Conservation (phyloP, 2,888 invertebrate species). For the Pseudanteris insignis region DNA sequence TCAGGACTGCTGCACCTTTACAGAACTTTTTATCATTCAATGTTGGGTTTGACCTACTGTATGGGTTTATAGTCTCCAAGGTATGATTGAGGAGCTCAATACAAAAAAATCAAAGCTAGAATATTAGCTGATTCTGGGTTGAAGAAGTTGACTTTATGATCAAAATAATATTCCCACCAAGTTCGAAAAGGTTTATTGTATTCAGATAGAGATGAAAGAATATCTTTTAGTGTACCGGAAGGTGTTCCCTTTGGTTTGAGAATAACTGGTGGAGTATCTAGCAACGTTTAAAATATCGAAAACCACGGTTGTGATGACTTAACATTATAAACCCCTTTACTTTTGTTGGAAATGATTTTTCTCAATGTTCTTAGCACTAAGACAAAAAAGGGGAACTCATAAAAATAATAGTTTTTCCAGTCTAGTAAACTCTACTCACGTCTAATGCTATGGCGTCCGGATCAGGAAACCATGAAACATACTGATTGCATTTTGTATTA, state of each 20-base stretch:
- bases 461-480: slow-evolving; percentile 49
- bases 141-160: neutral
- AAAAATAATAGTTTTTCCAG: neutral
- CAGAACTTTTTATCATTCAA: slow-evolving; percentile 6
- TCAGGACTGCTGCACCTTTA: slow-evolving; percentile 2
- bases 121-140: neutral
- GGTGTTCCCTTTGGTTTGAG: neutral
- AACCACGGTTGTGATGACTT: slow-evolving; percentile 3
- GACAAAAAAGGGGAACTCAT: neutral
- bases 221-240: neutral
- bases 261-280: too few species aligned
- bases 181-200: neutral
- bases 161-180: neutral
- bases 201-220: neutral
- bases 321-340: too few species aligned
- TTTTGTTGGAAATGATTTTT: too few species aligned
- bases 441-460: slow-evolving; percentile 46
- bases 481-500: slow-evolving; percentile 50
- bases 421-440: slow-evolving; percentile 47
- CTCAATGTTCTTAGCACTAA: neutral
- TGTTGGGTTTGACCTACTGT: too few species aligned
- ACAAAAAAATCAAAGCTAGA: too few species aligned
- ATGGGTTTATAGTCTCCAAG: too few species aligned
- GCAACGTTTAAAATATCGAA: slow-evolving; percentile 1
- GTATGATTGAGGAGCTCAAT: too few species aligned